phyloP scores from a whole-genome alignment of 2,113 vertebrate genomes.

The Speoplatyrhinus poulsoni region DNA sequence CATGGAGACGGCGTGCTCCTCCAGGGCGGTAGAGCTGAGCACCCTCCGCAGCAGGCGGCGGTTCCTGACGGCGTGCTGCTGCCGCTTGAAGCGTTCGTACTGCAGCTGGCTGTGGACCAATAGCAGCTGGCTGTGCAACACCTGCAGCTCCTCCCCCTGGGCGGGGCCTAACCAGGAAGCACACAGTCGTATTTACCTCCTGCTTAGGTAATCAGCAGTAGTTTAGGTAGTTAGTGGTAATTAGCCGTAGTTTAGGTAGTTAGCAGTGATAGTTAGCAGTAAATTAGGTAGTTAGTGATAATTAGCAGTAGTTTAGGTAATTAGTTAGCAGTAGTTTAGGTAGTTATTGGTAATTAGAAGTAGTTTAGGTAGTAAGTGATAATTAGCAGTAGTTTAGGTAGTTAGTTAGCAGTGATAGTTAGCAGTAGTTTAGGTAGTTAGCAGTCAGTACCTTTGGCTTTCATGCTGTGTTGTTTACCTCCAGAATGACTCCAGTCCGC shows the following conservation, averaged over 20 bases:
- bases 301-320: neutral
- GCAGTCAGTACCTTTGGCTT: conserved; percentile 68
- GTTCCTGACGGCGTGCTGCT: conserved; percentile 93
- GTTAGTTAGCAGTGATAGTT: neutral
- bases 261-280: neutral
- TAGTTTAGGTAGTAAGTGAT: too few relatives aligned
- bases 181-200: neutral
- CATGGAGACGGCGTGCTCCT: conserved; percentile 92
- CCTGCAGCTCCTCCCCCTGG: conserved; percentile 86
- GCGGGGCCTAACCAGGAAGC: conserved; percentile 75
- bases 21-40: conserved; percentile 84
- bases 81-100: conserved; percentile 92
- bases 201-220: too few relatives aligned
- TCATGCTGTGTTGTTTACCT: conserved; percentile 86
- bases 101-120: conserved; percentile 90
- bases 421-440: neutral
- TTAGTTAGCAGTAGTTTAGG: neutral
- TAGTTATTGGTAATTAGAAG: too few relatives aligned
- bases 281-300: neutral
- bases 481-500: conserved; percentile 90
- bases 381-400: neutral
- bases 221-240: neutral
- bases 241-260: neutral
- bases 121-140: conserved; percentile 85
- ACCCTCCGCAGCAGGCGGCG: conserved; percentile 88